Conservation (phyloP, 2,113 vertebrate genomes). For the Arvicanthis niloticus region DNA sequence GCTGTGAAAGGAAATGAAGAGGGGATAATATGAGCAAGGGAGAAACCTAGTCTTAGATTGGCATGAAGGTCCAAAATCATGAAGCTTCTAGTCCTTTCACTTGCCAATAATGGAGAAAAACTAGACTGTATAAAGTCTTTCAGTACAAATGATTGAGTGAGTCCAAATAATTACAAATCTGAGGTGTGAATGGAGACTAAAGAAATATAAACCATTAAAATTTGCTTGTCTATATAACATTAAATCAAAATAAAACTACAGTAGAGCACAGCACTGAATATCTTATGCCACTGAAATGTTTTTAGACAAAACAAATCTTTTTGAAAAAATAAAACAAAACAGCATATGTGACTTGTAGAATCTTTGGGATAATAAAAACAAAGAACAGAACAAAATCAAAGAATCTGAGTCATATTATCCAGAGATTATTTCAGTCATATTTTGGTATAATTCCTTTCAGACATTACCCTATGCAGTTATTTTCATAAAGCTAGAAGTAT, state of each 20-base stretch:
- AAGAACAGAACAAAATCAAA: slow-evolving; percentile 15
- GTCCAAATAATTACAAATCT: neutral
- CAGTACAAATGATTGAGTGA: neutral
- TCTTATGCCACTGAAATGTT: neutral
- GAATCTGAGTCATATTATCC: neutral
- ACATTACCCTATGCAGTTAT: neutral
- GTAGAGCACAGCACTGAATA: neutral
- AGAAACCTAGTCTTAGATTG: neutral
- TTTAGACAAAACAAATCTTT: neutral
- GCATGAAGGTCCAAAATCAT: neutral
- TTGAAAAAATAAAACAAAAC: neutral
- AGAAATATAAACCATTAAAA: neutral
- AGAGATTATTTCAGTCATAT: neutral
- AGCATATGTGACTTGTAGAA: neutral
- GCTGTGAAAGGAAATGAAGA: neutral
- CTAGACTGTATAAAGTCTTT: neutral
- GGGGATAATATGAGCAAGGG: neutral
- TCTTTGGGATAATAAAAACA: neutral
- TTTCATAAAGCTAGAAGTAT: neutral
- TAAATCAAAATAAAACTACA: neutral
- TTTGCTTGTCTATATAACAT: neutral
- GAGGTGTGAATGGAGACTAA: neutral
- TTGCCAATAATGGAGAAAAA: neutral
- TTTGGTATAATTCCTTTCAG: neutral
- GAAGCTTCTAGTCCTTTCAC: neutral